phyloP scores from a whole-genome alignment of 2,888 invertebrate species.

The Callimorpha dominula region DNA sequence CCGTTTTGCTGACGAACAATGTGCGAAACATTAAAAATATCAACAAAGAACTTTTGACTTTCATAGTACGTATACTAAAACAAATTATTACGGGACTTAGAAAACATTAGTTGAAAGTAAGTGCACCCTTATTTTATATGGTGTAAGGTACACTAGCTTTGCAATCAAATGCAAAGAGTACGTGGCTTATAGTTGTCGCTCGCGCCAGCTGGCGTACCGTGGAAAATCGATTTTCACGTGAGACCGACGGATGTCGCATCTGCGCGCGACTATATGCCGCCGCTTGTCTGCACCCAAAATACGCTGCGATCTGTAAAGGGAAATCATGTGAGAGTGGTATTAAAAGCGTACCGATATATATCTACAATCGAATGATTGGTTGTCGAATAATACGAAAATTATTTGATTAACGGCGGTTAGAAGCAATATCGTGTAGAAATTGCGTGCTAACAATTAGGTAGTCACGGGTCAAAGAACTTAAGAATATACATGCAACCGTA shows the following conservation, averaged over 20 bases:
- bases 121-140: conserved; percentile 48
- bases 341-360: conserved; percentile 39
- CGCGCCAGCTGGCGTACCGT: conserved; percentile 85
- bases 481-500: conserved; percentile 28
- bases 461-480: conserved; percentile 47
- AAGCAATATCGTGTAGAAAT: conserved; percentile 36
- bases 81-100: conserved; percentile 52
- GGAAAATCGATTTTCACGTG: conserved; percentile 87
- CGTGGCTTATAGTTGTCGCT: conserved; percentile 75
- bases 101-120: conserved; percentile 38
- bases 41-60: conserved; percentile 86
- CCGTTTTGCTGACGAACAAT: conserved; percentile 75
- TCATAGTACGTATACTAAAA: conserved; percentile 78
- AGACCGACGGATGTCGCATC: conserved; percentile 85
- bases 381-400: conserved; percentile 36
- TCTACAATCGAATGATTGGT: conserved; percentile 25
- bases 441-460: conserved; percentile 43
- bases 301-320: conserved; percentile 67
- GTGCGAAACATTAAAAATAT: conserved; percentile 87
- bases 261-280: conserved; percentile 75
- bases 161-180: conserved; percentile 37
- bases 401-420: conserved; percentile 34
- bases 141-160: conserved; percentile 45
- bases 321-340: conserved; percentile 58
- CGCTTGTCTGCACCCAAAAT: conserved; percentile 77